Evolutionary conservation across 1,140 invertebrate species (phyloP).

Genomic region (Pogonognathellus flavescens): DNA sequence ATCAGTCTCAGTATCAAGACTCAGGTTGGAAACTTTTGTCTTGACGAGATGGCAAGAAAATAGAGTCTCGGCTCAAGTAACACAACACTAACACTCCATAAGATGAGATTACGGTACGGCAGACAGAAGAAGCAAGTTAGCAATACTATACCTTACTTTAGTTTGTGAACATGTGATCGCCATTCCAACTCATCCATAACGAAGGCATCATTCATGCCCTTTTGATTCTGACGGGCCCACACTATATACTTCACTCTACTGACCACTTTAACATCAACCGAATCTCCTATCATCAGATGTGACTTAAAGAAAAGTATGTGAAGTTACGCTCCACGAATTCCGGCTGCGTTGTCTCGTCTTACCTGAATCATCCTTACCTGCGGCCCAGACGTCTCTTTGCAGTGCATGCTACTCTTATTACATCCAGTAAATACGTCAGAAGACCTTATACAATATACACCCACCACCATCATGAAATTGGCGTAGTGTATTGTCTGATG

Average conservation of each 20-base stretch:
- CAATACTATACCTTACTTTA: not conserved
- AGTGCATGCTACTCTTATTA: not conserved
- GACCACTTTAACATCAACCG: conserved; percentile 45
- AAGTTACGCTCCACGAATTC: conserved; percentile 43
- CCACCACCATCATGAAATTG: not conserved
- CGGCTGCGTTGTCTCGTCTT: conserved; percentile 26
- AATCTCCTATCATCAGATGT: conserved; percentile 24
- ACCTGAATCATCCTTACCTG: conserved; percentile 5
- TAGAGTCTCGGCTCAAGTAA: not conserved
- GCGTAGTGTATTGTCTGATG: too few relatives aligned
- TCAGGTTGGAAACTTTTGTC: not conserved
- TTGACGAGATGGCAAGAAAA: not conserved
- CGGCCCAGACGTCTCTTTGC: not conserved
- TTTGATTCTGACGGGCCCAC: conserved; percentile 39
- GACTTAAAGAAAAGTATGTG: conserved; percentile 35
- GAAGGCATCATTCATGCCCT: conserved; percentile 45
- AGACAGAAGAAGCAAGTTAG: not conserved
- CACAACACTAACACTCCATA: not conserved
- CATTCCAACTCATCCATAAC: conserved; percentile 36
- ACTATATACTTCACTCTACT: conserved; percentile 29
- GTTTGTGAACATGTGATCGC: conserved; percentile 23
- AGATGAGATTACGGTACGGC: not conserved
- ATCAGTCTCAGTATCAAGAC: conserved; percentile 9
- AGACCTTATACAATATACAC: not conserved
- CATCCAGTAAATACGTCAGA: not conserved